Conservation (phyloP, 2,113 vertebrate genomes). For the Lepus americanus region DNA sequence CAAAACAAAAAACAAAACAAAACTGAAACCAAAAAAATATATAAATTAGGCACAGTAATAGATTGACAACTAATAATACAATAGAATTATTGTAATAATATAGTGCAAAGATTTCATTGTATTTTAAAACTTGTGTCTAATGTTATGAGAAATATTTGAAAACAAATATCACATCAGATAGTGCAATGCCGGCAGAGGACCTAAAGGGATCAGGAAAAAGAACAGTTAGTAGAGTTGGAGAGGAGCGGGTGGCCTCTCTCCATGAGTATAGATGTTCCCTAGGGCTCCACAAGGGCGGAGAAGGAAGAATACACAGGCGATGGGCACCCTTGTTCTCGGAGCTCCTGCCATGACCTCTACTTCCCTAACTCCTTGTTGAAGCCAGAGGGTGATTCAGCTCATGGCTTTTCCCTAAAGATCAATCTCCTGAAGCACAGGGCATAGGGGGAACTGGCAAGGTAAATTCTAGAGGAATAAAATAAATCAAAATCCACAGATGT, state of each 20-base stretch:
- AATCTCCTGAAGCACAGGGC: neutral
- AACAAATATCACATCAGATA: neutral
- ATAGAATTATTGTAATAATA: neutral
- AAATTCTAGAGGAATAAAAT: neutral
- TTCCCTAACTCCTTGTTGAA: neutral
- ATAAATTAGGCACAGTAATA: neutral
- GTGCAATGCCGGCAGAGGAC: too few relatives aligned
- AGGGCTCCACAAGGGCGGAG: neutral
- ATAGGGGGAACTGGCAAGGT: too few relatives aligned
- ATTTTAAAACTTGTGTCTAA: conserved; percentile 30
- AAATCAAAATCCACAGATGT: neutral
- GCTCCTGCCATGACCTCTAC: neutral
- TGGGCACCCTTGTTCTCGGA: neutral
- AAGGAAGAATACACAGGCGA: neutral
- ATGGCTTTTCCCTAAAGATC: neutral
- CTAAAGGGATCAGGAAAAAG: neutral
- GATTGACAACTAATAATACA: neutral
- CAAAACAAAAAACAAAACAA: too few relatives aligned
- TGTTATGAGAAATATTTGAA: conserved; percentile 31
- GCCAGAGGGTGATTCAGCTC: neutral
- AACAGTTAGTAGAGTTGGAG: neutral
- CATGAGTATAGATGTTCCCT: neutral
- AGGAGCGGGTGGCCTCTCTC: too few relatives aligned
- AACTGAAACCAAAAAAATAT: too few relatives aligned
- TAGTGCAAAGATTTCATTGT: neutral